phyloP scores from a whole-genome alignment of 1,140 invertebrate species.

The Drosophila orosa region DNA sequence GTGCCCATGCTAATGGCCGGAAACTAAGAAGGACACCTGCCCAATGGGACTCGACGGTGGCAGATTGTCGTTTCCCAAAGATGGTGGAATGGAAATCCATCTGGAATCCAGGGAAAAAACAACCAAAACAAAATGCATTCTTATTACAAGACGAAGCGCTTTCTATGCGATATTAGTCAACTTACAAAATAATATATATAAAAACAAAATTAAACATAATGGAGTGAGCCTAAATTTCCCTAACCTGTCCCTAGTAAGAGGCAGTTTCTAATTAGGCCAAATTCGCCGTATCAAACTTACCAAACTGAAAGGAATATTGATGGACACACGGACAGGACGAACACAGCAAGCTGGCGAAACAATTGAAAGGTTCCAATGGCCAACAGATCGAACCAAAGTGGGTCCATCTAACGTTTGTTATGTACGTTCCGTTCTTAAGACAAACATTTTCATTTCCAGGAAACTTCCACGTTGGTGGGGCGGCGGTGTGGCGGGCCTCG shows the following conservation, averaged over 20 bases:
- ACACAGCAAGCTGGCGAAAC: slow-evolving; percentile 34
- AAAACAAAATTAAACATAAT: neutral
- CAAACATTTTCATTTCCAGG: slow-evolving; percentile 10
- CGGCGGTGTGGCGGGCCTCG: slow-evolving; percentile 52
- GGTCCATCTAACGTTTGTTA: neutral
- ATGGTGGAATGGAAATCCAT: neutral
- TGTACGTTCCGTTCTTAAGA: neutral
- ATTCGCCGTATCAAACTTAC: slow-evolving; percentile 1
- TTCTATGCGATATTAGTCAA: slow-evolving; percentile 8
- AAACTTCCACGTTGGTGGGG: slow-evolving; percentile 57
- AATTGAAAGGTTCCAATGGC: neutral
- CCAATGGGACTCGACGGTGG: neutral
- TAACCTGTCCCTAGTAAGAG: neutral
- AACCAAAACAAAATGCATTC: neutral
- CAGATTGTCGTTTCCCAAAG: neutral
- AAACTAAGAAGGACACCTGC: slow-evolving; percentile 12
- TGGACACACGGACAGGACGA: slow-evolving; percentile 8
- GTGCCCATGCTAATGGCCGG: slow-evolving; percentile 38
- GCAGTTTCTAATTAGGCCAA: neutral
- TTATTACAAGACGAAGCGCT: neutral
- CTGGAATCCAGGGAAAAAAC: no score
- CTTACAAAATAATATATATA: neutral
- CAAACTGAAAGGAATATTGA: slow-evolving; percentile 1
- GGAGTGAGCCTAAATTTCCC: neutral
- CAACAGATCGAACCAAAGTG: slow-evolving; percentile 9